Percentiles rank a stretch among this genome's conserved stretches.
These are phyloP conservation scores for Agraylea sexmaculata DNA, from an alignment of 1,140 invertebrate species.

Conservation along the genomic window DNA sequence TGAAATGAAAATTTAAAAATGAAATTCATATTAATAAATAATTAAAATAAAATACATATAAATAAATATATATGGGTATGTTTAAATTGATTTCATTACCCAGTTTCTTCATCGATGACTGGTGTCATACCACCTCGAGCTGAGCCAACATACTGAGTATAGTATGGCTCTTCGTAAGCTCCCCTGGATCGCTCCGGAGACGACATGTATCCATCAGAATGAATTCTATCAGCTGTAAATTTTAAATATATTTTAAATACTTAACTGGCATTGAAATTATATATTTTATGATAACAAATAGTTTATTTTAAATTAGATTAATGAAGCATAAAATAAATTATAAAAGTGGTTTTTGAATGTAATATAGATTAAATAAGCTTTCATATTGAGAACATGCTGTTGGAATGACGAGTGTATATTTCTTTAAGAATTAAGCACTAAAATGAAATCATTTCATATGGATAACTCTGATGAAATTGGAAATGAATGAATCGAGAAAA, in stretches of 20 bases:
- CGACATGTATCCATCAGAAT: conserved; percentile 71
- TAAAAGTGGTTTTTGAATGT: conserved; percentile 13
- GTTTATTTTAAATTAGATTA: conserved; percentile 29
- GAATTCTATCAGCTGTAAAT: conserved; percentile 38
- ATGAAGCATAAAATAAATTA: conserved; percentile 26
- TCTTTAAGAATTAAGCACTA: too few relatives aligned
- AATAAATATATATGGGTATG: too few relatives aligned
- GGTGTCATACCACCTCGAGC: conserved; percentile 66
- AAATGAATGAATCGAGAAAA: too few relatives aligned
- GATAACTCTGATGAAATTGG: too few relatives aligned
- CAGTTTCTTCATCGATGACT: conserved; percentile 82
- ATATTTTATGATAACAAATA: conserved; percentile 21
- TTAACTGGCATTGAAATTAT: too few relatives aligned
- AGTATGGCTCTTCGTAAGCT: conserved; percentile 77
- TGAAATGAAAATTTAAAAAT: conserved; percentile 27
- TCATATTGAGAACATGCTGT: background rate
- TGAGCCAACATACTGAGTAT: conserved; percentile 54
- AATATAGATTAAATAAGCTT: background rate
- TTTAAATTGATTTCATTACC: conserved; percentile 51
- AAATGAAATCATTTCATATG: too few relatives aligned
- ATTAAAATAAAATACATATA: conserved; percentile 3
- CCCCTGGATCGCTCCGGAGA: conserved; percentile 67
- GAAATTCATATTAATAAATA: background rate
- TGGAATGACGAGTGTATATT: too few relatives aligned
- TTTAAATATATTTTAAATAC: background rate